Conservation (phyloP, 2,113 vertebrate genomes). For the Agapornis roseicollis region DNA sequence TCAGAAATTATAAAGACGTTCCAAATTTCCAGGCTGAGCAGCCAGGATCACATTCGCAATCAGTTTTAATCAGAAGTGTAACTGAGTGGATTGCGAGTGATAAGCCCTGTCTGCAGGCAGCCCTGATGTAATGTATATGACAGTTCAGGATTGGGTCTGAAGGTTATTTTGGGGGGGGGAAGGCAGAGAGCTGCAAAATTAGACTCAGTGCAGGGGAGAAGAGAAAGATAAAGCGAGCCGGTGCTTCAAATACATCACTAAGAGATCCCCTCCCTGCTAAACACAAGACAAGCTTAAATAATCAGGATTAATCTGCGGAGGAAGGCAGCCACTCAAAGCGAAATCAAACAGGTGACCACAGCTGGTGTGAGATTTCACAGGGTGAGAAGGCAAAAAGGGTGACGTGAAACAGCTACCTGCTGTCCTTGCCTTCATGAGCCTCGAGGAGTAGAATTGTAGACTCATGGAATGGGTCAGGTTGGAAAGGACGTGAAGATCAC, state of each 20-base stretch:
- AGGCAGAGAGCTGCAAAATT: constrained; percentile 66
- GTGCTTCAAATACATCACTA: not conserved
- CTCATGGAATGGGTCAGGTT: not conserved
- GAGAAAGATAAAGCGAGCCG: constrained; percentile 8
- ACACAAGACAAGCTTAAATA: constrained; percentile 62
- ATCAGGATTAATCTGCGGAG: constrained; percentile 76
- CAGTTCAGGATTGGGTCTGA: constrained; percentile 51
- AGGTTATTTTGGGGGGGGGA: constrained; percentile 46
- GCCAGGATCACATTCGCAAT: constrained; percentile 56
- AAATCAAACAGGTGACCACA: constrained; percentile 74
- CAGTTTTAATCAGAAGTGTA: constrained; percentile 69
- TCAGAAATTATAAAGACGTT: constrained; percentile 50
- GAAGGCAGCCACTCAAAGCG: constrained; percentile 53
- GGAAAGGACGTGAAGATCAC: not conserved
- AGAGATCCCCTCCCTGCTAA: not conserved
- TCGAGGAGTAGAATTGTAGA: not conserved
- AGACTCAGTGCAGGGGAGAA: not conserved
- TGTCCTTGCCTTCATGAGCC: not conserved
- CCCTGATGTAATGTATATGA: constrained; percentile 61
- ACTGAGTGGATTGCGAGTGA: constrained; percentile 44
- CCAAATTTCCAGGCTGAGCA: constrained; percentile 49
- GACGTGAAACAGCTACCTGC: not conserved
- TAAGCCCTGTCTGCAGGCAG: constrained; percentile 23
- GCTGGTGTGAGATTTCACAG: constrained; percentile 49
- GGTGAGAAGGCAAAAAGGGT: constrained; percentile 15